Percentiles rank a stretch among this genome's conserved stretches.
Evolutionary conservation across 2,888 invertebrate genomes (phyloP).

Genomic region (Ecliptopera silaceata): DNA sequence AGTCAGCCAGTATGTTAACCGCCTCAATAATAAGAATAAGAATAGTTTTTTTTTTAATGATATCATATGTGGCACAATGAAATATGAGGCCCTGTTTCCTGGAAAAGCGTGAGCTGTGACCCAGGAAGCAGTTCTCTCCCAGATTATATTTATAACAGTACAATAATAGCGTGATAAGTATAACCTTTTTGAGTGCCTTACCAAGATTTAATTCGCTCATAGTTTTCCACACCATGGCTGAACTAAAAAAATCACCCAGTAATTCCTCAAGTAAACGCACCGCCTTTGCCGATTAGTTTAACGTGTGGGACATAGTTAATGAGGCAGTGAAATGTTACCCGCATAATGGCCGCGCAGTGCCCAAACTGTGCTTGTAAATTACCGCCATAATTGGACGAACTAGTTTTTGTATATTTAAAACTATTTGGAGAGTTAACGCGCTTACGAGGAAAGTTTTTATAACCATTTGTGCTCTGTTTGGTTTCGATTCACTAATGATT

Average conservation of each 20-base stretch:
- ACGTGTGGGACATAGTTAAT: slow-evolving; percentile 63
- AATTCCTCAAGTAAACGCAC: slow-evolving; percentile 44
- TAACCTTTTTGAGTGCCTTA: background rate
- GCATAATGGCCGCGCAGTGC: slow-evolving; percentile 40
- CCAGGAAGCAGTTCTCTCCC: too few relatives aligned
- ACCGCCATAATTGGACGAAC: slow-evolving; percentile 40
- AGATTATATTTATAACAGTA: too few relatives aligned
- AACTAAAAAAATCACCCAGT: slow-evolving; percentile 27
- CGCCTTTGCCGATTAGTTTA: slow-evolving; percentile 58
- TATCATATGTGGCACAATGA: too few relatives aligned
- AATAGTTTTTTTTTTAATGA: too few relatives aligned
- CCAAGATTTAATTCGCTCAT: background rate
- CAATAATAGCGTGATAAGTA: too few relatives aligned
- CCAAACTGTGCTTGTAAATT: slow-evolving; percentile 38
- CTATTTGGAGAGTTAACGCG: slow-evolving; percentile 30
- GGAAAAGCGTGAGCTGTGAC: too few relatives aligned
- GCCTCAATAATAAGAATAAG: too few relatives aligned
- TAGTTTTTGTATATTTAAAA: slow-evolving; percentile 38
- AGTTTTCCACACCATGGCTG: background rate
- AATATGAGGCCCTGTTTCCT: too few relatives aligned
- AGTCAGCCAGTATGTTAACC: too few relatives aligned
- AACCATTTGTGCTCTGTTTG: background rate
- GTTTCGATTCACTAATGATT: background rate
- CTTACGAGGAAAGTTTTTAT: slow-evolving; percentile 4
- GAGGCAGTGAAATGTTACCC: slow-evolving; percentile 58